Conservation (phyloP, 2,113 vertebrate genomes). For the Zosterops japonicus region DNA sequence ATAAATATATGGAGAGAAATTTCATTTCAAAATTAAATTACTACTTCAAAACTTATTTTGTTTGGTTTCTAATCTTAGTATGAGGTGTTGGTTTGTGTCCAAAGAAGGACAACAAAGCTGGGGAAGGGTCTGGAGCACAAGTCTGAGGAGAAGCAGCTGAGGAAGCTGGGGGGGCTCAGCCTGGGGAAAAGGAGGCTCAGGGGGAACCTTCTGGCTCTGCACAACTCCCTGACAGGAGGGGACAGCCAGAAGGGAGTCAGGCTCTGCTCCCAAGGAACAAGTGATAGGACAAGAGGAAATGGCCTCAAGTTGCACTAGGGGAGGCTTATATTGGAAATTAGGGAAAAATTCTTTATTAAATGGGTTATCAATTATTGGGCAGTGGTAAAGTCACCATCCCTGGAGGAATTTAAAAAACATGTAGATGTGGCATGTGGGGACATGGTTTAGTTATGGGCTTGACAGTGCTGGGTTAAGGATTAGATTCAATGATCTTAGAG, state of each 20-base stretch:
- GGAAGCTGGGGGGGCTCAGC: not conserved
- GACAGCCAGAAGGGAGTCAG: accelerated
- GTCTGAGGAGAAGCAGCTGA: not conserved
- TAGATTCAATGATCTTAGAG: not conserved
- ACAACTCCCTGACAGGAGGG: not conserved
- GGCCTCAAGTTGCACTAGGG: not conserved
- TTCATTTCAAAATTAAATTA: not conserved
- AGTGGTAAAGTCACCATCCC: not conserved
- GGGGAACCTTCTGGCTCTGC: accelerated
- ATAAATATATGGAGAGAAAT: accelerated
- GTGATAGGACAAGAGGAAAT: not conserved
- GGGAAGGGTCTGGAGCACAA: not conserved
- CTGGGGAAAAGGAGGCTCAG: not conserved
- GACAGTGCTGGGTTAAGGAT: not conserved
- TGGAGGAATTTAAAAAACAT: not conserved
- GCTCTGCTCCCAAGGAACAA: not conserved
- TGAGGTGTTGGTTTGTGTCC: accelerated
- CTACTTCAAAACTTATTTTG: not conserved
- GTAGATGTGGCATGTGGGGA: not conserved
- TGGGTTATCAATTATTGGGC: not conserved
- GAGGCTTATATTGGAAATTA: not conserved
- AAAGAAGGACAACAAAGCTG: accelerated
- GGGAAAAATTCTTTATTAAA: not conserved
- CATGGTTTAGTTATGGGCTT: not conserved
- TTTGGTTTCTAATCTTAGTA: not conserved